phyloP scores from a whole-genome alignment of 2,888 invertebrate genomes.

The Yponomeuta evonymella region DNA sequence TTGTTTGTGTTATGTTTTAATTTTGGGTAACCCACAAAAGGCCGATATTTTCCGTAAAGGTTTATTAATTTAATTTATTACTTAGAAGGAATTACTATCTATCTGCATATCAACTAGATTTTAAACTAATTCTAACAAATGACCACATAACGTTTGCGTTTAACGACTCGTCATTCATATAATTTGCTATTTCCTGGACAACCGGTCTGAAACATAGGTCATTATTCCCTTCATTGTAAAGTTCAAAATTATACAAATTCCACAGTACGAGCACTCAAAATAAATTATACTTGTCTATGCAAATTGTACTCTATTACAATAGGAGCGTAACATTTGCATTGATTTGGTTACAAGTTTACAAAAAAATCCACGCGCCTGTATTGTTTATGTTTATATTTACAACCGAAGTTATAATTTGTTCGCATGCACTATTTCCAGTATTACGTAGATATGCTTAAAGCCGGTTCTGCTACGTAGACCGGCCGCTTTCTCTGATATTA shows the following conservation, averaged over 20 bases:
- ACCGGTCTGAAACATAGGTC: not conserved
- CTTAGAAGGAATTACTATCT: too few species aligned
- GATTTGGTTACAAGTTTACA: not conserved
- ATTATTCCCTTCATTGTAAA: not conserved
- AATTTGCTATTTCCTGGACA: not conserved
- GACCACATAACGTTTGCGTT: not conserved
- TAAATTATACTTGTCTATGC: not conserved
- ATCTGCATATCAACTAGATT: too few species aligned
- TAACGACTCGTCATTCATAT: not conserved
- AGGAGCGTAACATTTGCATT: not conserved
- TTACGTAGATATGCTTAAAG: conserved; percentile 30
- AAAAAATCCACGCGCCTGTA: not conserved
- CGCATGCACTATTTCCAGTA: not conserved
- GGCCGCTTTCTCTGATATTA: conserved; percentile 40
- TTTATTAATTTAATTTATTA: too few species aligned
- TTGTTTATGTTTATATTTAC: not conserved
- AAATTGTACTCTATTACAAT: not conserved
- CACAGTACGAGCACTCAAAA: not conserved
- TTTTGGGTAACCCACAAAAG: too few species aligned
- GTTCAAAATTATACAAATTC: not conserved
- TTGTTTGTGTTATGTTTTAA: too few species aligned
- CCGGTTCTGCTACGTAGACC: conserved; percentile 43
- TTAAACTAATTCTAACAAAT: too few species aligned
- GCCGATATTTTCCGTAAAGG: too few species aligned
- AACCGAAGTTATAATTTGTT: not conserved